Conservation (phyloP, 2,797 vertebrate species). For the Gymnoscopelus braueri region DNA sequence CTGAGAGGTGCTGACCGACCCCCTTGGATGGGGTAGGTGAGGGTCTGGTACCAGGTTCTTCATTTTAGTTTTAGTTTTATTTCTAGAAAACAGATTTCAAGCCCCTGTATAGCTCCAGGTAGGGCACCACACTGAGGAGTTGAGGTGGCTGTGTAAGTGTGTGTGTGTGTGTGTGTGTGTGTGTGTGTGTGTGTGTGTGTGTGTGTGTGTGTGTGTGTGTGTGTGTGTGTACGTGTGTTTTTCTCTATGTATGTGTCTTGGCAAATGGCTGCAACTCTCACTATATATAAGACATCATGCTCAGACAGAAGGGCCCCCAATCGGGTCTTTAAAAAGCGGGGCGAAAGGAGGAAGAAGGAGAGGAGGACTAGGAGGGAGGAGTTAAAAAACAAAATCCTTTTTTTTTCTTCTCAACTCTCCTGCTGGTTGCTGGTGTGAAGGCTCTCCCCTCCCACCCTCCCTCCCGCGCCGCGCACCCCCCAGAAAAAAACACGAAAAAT, state of each 20-base stretch:
- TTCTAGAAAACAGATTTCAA: conserved; percentile 18
- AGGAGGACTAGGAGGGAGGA: conserved; percentile 55
- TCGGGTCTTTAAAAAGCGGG: conserved; percentile 58
- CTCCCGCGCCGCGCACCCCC: too few species aligned
- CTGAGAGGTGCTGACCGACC: conserved; percentile 65
- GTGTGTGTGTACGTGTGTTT: conserved; percentile 29
- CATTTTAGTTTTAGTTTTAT: too few species aligned
- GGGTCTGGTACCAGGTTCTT: too few species aligned
- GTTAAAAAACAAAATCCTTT: conserved; percentile 49
- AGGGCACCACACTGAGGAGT: conserved; percentile 61
- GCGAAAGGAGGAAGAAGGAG: conserved; percentile 52
- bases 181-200: conserved; percentile 24
- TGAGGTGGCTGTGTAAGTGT: conserved; percentile 64
- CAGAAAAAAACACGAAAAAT: too few species aligned
- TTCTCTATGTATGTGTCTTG: conserved; percentile 60
- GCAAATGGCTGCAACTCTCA: conserved; percentile 72
- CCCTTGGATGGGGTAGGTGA: conserved; percentile 34
- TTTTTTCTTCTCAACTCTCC: conserved; percentile 60
- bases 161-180: conserved; percentile 41
- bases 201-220: conserved; percentile 38
- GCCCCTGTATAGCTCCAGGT: conserved; percentile 21
- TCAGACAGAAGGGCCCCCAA: conserved; percentile 84
- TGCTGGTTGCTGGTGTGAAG: conserved; percentile 68
- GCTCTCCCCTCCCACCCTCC: too few species aligned
- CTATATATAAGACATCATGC: conserved; percentile 77